Evolutionary conservation across 1,140 invertebrate genomes (phyloP).

Genomic region (Brachionus manjavacas): DNA sequence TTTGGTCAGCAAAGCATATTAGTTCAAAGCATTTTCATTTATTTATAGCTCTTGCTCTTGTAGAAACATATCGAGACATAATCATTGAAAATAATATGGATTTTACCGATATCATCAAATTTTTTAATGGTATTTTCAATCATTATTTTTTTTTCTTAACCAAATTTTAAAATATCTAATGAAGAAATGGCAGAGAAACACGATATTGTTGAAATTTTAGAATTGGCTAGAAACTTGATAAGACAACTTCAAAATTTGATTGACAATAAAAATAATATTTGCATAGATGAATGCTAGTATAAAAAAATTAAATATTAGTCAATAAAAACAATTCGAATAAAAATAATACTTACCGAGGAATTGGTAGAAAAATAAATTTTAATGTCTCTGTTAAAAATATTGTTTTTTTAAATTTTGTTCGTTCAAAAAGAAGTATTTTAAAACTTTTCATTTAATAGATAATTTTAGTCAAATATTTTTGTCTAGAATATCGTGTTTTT

Average conservation of each 20-base stretch:
- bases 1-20: conserved; percentile 84
- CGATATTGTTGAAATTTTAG: conserved; percentile 73
- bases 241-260: conserved; percentile 80
- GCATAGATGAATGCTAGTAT: neutral
- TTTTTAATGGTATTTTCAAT: conserved; percentile 76
- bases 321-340: neutral
- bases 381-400: no score
- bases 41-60: conserved; percentile 81
- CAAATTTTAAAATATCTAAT: conserved; percentile 53
- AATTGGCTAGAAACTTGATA: conserved; percentile 74
- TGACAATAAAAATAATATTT: conserved; percentile 49
- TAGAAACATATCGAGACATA: conserved; percentile 86
- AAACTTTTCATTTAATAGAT: no score
- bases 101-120: conserved; percentile 94
- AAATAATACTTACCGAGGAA: neutral
- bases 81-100: conserved; percentile 91
- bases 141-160: neutral
- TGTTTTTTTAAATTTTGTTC: no score
- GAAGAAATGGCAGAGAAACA: conserved; percentile 91
- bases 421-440: no score
- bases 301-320: neutral
- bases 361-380: neutral
- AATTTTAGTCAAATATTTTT: no score
- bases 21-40: conserved; percentile 81
- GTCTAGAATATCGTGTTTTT: no score